Evolutionary conservation across 2,797 vertebrate genomes (phyloP).

Genomic region (Thaleichthys pacificus): DNA sequence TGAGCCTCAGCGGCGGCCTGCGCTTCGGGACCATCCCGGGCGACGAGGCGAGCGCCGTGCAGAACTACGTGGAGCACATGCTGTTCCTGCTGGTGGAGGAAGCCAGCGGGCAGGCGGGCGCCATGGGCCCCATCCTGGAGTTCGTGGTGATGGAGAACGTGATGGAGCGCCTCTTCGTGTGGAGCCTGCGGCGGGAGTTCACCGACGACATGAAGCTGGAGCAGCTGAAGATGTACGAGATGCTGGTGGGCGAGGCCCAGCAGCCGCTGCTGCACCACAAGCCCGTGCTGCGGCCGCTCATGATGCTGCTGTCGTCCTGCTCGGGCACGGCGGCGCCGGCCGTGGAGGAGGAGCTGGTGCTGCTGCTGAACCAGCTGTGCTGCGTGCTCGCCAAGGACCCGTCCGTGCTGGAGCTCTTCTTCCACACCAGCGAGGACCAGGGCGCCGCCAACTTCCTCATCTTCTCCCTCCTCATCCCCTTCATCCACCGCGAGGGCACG

Average conservation of each 20-base stretch:
- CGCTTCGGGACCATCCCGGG: conserved; percentile 78
- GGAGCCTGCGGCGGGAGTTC: conserved; percentile 93
- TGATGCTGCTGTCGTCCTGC: conserved; percentile 96
- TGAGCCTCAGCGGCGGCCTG: conserved; percentile 41
- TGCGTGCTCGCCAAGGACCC: conserved; percentile 93
- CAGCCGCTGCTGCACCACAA: conserved; percentile 97
- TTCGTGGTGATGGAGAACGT: conserved; percentile 97
- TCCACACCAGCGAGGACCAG: conserved; percentile 97
- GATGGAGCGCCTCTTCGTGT: conserved; percentile 98
- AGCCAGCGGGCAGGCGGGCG: conserved; percentile 81
- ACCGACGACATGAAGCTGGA: conserved; percentile 96
- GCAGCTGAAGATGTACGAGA: conserved; percentile 97
- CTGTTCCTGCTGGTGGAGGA: conserved; percentile 94
- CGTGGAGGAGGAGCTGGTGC: conserved; percentile 89
- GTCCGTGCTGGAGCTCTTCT: conserved; percentile 95
- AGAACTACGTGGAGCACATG: conserved; percentile 99
- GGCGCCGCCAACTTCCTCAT: conserved; percentile 98
- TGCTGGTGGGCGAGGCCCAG: conserved; percentile 89
- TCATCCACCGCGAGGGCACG: conserved; percentile 92
- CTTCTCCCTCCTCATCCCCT: conserved; percentile 96
- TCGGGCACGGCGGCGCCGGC: conserved; percentile 76
- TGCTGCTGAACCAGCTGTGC: conserved; percentile 94
- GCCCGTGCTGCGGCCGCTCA: conserved; percentile 91
- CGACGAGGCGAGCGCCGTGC: conserved; percentile 93
- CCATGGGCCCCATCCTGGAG: conserved; percentile 97